Evolutionary conservation across 2,797 vertebrate genomes (phyloP), one percentile per base, ranked within the genome.

Genomic region (Phalloptychus januarius): DNA sequence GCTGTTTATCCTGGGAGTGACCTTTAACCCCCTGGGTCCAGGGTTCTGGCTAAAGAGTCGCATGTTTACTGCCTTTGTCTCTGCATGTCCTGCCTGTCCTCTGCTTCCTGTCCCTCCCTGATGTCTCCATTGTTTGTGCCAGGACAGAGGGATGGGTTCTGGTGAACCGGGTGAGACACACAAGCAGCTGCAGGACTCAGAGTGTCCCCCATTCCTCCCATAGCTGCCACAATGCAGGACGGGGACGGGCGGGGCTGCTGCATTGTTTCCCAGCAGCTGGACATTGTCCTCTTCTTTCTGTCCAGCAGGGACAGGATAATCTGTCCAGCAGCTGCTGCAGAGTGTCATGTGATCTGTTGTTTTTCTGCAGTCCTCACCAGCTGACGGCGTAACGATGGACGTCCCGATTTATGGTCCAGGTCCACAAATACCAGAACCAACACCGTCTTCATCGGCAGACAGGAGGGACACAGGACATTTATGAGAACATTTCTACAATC

Each of bases 181-280:
- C 33, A 42, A 85, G 75, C 91, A 92, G 87, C 90, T 91, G 89
- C 74, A 38, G 72, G 72, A 20, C 83, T 73, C 74, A 77, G 48
- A 74, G 61, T 77, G 73, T 82, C 44, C 16, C 73, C 75, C 84
- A 85, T 87, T 77, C 10, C 70, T 88, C 28, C 28, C 85, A 87
- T 88, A 71, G 45, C 76, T 87, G 6, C 25, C 76, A 65, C 87
- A 46, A 54, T 73, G 70, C 56, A 78, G 79, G 77, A 75, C 36
- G 40, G 74, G 3, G 50, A 28, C 33, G 79, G 13, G 76, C 48
- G 52, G 82, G 48, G 50, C 20, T 20, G 20, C 63, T 73, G 83
- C 79, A 90, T 90, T 92, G 91, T 91, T 89, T 33, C 76, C 71
- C 73, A 90, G 79, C 91, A 92, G 89, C 91, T 92, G 91, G 88